phyloP scores from a whole-genome alignment of 23 tunicate species.

The Phallusia fumigata region DNA sequence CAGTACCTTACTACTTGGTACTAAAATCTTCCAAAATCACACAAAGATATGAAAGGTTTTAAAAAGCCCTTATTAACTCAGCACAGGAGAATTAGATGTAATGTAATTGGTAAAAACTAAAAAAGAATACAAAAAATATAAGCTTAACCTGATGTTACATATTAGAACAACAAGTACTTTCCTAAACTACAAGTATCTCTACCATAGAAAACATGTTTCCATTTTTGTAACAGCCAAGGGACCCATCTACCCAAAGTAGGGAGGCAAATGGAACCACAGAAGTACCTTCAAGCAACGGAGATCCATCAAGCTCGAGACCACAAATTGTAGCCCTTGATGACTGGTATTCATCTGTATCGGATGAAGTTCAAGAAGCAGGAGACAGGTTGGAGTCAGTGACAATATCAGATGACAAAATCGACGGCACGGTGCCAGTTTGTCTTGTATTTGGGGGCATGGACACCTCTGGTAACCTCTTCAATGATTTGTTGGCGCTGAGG shows the following conservation, averaged over 20 bases:
- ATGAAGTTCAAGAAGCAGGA: background rate
- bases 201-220: background rate
- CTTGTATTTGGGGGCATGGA: conserved; percentile 95
- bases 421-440: conserved; percentile 51
- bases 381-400: background rate
- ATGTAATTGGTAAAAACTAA: too few relatives aligned
- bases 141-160: too few relatives aligned
- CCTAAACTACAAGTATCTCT: background rate
- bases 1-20: too few relatives aligned
- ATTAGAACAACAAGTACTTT: too few relatives aligned
- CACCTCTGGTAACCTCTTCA: conserved; percentile 81
- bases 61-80: too few relatives aligned
- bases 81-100: too few relatives aligned
- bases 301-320: background rate
- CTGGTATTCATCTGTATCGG: background rate
- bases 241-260: background rate
- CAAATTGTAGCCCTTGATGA: conserved; percentile 12
- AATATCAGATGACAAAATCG: conserved; percentile 14
- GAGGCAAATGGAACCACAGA: background rate
- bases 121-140: too few relatives aligned
- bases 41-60: too few relatives aligned
- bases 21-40: too few relatives aligned
- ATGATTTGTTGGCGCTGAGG: conserved; percentile 52
- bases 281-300: background rate
- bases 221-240: background rate